Base-by-base conservation (phyloP, 92 coral and sea anemone genomes). In the Micromussa lordhowensis region DNA sequence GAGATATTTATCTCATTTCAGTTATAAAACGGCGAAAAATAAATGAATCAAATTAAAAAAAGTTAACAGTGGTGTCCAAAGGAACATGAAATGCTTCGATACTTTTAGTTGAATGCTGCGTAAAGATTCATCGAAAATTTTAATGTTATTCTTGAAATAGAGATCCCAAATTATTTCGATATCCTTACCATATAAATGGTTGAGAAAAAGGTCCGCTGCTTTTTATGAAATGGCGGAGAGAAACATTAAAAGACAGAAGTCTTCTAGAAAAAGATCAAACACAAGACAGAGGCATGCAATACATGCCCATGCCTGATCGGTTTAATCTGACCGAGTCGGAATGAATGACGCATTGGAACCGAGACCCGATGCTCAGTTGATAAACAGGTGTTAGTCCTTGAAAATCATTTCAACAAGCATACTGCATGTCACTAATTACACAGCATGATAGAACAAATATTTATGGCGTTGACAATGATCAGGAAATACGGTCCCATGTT, bases 401-500 rank as follows among this genome's bases (percentile, higher is more conserved):
- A 44, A 30, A 4, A 30, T 0, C 14, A n/a, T 44, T 5, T 49
- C 63, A 69, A 48, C 51, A 82, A 36, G n/a, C 35, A 81, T 19
- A 40, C n/a, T 22, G 51, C 51, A 48, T 21, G 61, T 29, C 78
- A 69, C 66, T 76, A 63, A 2, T 29, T 15, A 72, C 79, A 11
- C 51, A 24, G 87, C 49, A 36, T 22, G 80, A 36, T 38, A 51
- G 26, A 57, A 30, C 55, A 48, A 28, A 86, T 48, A 86, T 86
- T 48, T 86, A 21, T 53, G 77, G 54, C 22, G 64, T 86, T 58
- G 18, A 30, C 77, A 86, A 58, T 77, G 58, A 44, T 58, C 82
- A 61, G 49, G 76, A 64, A 76, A 64, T 76, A 59, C 30, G 66
- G 80, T 75, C 35, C 75, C 24, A 49, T 59, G 88, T 85, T 85